phyloP scores from a whole-genome alignment of 2,797 vertebrate species.

The Bradypodion pumilum region DNA sequence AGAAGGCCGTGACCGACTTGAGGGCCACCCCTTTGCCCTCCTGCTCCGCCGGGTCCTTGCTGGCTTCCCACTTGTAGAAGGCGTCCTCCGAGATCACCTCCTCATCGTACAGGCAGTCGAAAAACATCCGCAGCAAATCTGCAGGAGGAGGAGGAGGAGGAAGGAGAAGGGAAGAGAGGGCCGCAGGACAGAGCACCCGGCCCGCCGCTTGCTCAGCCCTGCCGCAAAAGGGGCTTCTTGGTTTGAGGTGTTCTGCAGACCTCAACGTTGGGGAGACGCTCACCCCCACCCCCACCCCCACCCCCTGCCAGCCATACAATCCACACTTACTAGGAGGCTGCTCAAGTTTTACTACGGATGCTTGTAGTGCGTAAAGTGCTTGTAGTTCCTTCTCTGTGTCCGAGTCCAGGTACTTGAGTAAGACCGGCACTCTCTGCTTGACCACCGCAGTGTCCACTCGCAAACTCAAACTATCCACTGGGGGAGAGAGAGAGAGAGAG shows the following conservation, averaged over 20 bases:
- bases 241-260: too few species aligned
- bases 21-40: constrained; percentile 93
- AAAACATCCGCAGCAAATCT: constrained; percentile 98
- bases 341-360: constrained; percentile 95
- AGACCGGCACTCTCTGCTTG: constrained; percentile 94
- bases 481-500: constrained; percentile 44
- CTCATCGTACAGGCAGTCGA: constrained; percentile 97
- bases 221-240: too few species aligned
- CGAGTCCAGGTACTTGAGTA: constrained; percentile 98
- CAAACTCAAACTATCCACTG: constrained; percentile 91
- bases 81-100: constrained; percentile 98
- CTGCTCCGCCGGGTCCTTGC: constrained; percentile 95
- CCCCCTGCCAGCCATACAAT: background rate
- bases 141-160: background rate
- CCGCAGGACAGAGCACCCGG: background rate
- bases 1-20: constrained; percentile 95
- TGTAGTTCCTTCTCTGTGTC: constrained; percentile 98
- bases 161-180: background rate
- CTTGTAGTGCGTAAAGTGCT: constrained; percentile 99
- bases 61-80: constrained; percentile 96
- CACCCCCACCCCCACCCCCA: rapidly evolving
- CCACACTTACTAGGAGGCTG: constrained; percentile 95
- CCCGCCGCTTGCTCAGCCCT: too few species aligned
- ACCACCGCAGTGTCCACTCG: constrained; percentile 93
- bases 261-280: too few species aligned